Evolutionary conservation across 2,888 invertebrate genomes (phyloP).

Genomic region (Azorinus chamasolen): DNA sequence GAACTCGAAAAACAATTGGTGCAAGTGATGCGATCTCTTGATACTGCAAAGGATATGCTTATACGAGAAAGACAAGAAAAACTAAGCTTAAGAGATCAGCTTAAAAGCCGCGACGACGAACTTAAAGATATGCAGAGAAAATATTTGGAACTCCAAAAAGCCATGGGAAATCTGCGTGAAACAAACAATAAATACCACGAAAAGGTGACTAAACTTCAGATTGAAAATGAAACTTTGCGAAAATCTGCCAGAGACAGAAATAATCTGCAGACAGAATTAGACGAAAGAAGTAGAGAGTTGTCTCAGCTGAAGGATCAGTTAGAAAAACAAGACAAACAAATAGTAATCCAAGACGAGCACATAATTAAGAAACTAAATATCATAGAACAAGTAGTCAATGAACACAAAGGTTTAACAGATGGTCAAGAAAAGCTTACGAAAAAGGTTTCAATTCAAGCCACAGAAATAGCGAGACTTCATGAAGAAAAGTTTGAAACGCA

Average conservation of each 20-base stretch:
- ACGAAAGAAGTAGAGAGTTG: conserved; percentile 60
- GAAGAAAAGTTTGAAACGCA: conserved; percentile 67
- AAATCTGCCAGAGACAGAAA: conserved; percentile 60
- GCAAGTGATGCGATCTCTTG: conserved; percentile 72
- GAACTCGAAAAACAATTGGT: conserved; percentile 70
- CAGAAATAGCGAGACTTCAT: conserved; percentile 59
- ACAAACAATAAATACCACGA: conserved; percentile 73
- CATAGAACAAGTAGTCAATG: conserved; percentile 66
- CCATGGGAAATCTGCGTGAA: conserved; percentile 69
- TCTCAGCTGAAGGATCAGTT: conserved; percentile 57
- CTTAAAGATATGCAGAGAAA: conserved; percentile 68
- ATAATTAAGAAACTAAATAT: conserved; percentile 66
- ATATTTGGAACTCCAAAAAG: conserved; percentile 71
- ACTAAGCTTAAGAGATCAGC: conserved; percentile 61
- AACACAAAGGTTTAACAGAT: conserved; percentile 61
- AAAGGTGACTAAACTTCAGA: conserved; percentile 71
- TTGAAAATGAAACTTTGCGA: conserved; percentile 70
- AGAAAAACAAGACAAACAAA: conserved; percentile 64
- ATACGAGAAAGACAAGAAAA: conserved; percentile 71
- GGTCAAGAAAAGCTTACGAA: conserved; percentile 69
- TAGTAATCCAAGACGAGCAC: conserved; percentile 60
- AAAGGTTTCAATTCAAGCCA: conserved; percentile 54
- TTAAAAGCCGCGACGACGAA: conserved; percentile 64
- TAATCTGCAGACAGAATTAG: conserved; percentile 63
- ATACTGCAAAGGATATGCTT: conserved; percentile 70